Evolutionary conservation across 2,113 vertebrate species (phyloP).

Genomic region (Neogobius melanostomus): DNA sequence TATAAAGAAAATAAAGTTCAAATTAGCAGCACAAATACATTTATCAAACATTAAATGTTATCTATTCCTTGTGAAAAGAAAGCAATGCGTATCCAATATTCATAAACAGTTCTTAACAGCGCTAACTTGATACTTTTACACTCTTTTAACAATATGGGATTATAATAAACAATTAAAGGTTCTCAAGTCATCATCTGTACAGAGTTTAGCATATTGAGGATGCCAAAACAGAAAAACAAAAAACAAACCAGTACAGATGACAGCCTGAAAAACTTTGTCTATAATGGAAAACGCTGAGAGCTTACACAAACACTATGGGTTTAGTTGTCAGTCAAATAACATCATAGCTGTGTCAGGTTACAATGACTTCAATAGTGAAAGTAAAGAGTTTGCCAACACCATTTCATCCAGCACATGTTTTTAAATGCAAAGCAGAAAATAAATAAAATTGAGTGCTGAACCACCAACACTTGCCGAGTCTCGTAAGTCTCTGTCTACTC

Average conservation of each 20-base stretch:
- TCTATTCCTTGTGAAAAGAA: not conserved
- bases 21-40: not conserved
- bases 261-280: too few relatives aligned
- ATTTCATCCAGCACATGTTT: not conserved
- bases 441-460: not conserved
- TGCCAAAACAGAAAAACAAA: too few relatives aligned
- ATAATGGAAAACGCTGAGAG: too few relatives aligned
- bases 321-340: not conserved
- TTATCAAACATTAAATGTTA: not conserved
- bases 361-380: not conserved
- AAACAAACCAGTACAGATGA: too few relatives aligned
- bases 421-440: constrained; percentile 3
- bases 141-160: too few relatives aligned
- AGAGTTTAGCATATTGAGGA: too few relatives aligned
- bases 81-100: too few relatives aligned
- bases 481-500: not conserved
- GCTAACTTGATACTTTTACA: not conserved
- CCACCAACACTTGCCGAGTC: not conserved
- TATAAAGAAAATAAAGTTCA: constrained; percentile 57
- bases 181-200: too few relatives aligned
- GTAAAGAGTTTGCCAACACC: not conserved
- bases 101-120: too few relatives aligned
- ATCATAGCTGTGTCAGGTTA: not conserved
- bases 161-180: too few relatives aligned
- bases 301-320: not conserved